These are phyloP conservation scores for Myiagra hebetior DNA, from an alignment of 2,113 vertebrate species.

Conservation along the genomic window DNA sequence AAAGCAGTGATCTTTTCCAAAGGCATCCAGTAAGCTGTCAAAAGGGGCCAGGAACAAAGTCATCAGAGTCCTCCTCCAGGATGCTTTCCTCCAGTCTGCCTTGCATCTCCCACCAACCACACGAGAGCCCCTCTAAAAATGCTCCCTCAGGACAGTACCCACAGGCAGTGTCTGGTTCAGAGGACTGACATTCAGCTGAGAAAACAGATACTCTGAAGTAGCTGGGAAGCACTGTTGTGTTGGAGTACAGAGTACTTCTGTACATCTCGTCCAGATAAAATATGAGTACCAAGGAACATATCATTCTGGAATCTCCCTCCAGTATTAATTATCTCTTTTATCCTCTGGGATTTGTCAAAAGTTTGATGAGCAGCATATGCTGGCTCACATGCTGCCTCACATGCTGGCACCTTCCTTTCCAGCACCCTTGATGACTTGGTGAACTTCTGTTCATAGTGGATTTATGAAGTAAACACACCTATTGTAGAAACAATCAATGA, in stretches of 20 bases:
- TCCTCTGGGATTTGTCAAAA: not conserved
- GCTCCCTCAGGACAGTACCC: not conserved
- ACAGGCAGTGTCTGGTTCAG: accelerated
- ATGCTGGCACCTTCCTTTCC: not conserved
- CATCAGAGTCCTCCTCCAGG: not conserved
- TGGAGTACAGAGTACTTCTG: not conserved
- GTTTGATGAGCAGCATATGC: not conserved
- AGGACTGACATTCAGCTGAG: accelerated
- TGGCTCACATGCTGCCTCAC: not conserved
- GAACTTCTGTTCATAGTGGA: not conserved
- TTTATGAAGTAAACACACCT: not conserved
- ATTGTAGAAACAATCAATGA: not conserved
- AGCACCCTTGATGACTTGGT: not conserved
- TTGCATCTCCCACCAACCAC: not conserved
- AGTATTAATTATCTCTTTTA: not conserved
- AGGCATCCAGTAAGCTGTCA: not conserved
- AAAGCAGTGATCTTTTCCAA: not conserved
- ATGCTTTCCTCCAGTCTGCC: not conserved
- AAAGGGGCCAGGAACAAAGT: not conserved
- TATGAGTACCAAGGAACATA: not conserved
- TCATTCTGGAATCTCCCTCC: not conserved
- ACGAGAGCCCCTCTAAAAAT: not conserved
- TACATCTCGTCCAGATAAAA: not conserved
- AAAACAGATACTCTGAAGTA: not conserved
- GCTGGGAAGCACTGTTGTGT: not conserved